These are phyloP conservation scores for Centropristis striata DNA, from an alignment of 2,113 vertebrate species.

Conservation along the genomic window DNA sequence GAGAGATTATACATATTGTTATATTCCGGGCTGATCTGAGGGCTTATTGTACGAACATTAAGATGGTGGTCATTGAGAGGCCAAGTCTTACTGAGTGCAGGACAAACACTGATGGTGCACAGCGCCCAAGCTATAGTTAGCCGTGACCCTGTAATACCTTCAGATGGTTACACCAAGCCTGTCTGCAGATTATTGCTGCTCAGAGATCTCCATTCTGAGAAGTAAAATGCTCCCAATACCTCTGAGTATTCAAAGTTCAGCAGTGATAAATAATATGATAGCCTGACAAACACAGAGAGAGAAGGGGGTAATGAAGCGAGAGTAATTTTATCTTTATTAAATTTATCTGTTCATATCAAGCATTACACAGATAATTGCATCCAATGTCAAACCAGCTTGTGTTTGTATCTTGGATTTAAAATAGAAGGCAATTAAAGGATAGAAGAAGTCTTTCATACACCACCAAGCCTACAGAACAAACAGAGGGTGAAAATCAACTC, in stretches of 20 bases:
- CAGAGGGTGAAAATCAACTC: constrained; percentile 3
- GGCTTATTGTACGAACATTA: background rate
- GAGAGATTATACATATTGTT: background rate
- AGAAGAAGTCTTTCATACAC: background rate
- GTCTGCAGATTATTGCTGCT: background rate
- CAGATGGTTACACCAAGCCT: constrained; percentile 16
- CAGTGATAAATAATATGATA: background rate
- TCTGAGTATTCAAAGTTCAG: background rate
- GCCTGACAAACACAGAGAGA: background rate
- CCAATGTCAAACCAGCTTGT: background rate
- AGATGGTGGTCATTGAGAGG: background rate
- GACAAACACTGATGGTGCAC: constrained; percentile 6
- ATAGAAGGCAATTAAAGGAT: background rate
- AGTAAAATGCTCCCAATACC: background rate
- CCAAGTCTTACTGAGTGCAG: constrained; percentile 7
- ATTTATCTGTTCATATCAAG: background rate
- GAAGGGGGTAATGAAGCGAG: background rate
- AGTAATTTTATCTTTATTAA: background rate
- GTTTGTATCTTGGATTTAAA: background rate
- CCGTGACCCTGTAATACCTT: constrained; percentile 32
- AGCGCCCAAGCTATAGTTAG: constrained; percentile 53
- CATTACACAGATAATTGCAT: background rate
- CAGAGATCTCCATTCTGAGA: background rate
- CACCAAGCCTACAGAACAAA: background rate
- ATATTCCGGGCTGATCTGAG: background rate